Evolutionary conservation across 2,888 invertebrate genomes (phyloP), one percentile per base, ranked within the genome.

Genomic region (Pyrrhia umbra): DNA sequence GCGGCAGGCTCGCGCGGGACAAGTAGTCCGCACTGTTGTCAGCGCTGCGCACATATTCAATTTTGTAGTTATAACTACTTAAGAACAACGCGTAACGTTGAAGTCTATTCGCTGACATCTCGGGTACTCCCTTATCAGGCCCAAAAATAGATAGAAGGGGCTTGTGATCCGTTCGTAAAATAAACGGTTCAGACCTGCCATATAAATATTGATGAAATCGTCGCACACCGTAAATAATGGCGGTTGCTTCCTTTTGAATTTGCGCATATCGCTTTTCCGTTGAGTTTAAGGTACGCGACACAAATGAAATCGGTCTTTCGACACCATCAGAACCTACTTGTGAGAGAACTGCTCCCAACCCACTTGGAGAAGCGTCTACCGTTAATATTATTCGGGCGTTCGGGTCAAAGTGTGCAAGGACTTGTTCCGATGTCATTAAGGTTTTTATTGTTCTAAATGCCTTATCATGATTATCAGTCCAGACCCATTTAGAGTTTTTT

Each of bases 391-490:
- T 9, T 4, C 13, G 43, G 18, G 56, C n/a, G 9, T 56, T 56
- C 0, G 37, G 46, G 5, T 47, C n/a, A 47, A 47, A 56, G 18
- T 56, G 47, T 5, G 39, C 37, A 16, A 25, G 23, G 1, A 9
- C 30, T 20, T 55, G 21, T n/a, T 72, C 75, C 23, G 64, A 66
- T 16, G 80, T 62, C 5, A 77, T 68, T 1, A 59, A 45, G 27
- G 73, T 70, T 55, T 67, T 81, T 25, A 72, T 62, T 37, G 34
- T 21, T 0, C 16, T 37, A 55, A 77, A 72, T 0, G 67, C 34
- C 9, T 6, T 2, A 0, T 60, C 15, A 27, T 66, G 65, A 1
- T 13, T 13, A 4, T 37, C 13, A 13, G 8, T 34, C 65, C 65
- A 65, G 2, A 0, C 10, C 69, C 62, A 75, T 16, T 56, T 45